Evolutionary conservation across 53 echinoderm and acorn worm genomes (phyloP).

Genomic region (Echinarachnius parma): DNA sequence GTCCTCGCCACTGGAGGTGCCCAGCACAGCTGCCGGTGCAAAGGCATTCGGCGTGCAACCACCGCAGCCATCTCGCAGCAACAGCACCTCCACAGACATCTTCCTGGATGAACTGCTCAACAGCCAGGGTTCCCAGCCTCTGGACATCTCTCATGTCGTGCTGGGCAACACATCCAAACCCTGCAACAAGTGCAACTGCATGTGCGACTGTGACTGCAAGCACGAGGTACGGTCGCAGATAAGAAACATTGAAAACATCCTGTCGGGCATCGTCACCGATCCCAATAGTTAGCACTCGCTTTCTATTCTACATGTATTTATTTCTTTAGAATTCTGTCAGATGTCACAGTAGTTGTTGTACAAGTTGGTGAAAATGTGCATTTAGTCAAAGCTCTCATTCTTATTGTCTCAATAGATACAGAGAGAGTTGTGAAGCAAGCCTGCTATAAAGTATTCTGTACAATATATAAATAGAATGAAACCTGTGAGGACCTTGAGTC

Average conservation of each 20-base stretch:
- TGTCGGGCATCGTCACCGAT: constrained; percentile 13
- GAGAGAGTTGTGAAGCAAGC: no score
- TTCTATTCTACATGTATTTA: no score
- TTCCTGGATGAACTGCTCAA: constrained; percentile 30
- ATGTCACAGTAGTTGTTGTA: no score
- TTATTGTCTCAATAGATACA: no score
- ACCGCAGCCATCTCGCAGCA: not conserved
- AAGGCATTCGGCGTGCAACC: not conserved
- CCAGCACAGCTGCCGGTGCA: not conserved
- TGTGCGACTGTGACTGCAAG: constrained; percentile 39
- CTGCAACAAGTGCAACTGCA: constrained; percentile 28
- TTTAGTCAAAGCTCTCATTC: no score
- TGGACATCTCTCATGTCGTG: constrained; percentile 30
- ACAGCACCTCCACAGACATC: constrained; percentile 21
- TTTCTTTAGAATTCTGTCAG: no score
- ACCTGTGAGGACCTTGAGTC: no score
- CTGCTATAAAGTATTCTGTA: no score
- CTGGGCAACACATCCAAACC: not conserved
- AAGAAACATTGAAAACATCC: constrained; percentile 26
- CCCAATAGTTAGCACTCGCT: no score
- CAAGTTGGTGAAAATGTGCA: no score
- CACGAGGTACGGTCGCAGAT: constrained; percentile 35
- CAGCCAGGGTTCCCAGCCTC: constrained; percentile 17
- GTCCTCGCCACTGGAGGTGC: not conserved
- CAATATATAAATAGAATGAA: no score